Base-by-base conservation (phyloP, 2,888 invertebrate genomes). In the Ferrisia virgata region DNA sequence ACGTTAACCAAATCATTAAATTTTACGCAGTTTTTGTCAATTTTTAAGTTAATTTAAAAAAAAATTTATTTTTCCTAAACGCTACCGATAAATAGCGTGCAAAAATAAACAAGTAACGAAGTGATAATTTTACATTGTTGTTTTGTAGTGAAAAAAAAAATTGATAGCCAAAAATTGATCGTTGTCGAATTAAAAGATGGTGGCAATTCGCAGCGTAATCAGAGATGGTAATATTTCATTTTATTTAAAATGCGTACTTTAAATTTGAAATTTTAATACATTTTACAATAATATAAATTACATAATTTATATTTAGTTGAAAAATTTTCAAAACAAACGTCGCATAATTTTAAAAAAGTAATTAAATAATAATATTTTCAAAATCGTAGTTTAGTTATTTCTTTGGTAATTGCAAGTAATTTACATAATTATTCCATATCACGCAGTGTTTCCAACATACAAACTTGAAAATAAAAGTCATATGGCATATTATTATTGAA, bases 51-150 rank as follows among this genome's bases (percentile, higher is more conserved):
- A 76, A 36, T 76, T 76, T 76, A 36, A 36, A 33, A 18, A 72
- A 33, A n/a, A n/a, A n/a, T n/a, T n/a, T 76, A 25, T 31, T 69
- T 69, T 31, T 6, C 4, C n/a, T 0, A 28, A 76, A 36, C 28
- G 31, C 28, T 76, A 28, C 36, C 36, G 72, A 76, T 76, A 76
- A 76, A 18, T 33, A 33, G 33, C 72, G 72, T 76, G 72, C 31
- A 76, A 76, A 76, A 76, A 25, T 76, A 76, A 76, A 76, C 72
- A 76, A 36, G 31, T 28, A 33, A 4, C 15, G 28, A n/a, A 76
- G 36, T 76, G 72, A 76, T 76, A 76, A 76, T 76, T 76, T 72
- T 76, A 18, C 72, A 76, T 33, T 36, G 72, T 76, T 76, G 72
- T 33, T 33, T 76, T 33, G 5, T 18, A 6, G 15, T 18, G 36